Evolutionary conservation across 2,797 vertebrate species (phyloP), one percentile per base, ranked within the genome.

Genomic region (Pipistrellus nathusii): DNA sequence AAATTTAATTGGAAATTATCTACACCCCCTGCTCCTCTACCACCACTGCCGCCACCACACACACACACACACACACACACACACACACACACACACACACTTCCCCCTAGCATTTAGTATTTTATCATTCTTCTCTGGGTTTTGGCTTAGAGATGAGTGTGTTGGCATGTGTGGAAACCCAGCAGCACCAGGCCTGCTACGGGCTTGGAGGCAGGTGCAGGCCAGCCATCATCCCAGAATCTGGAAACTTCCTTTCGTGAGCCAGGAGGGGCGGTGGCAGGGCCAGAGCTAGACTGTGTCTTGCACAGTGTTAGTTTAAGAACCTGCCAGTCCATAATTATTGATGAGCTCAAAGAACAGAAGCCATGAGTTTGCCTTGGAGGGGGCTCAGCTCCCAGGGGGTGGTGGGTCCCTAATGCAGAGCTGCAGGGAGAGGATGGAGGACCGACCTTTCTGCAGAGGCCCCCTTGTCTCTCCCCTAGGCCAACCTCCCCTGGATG

Each of bases 331-430:
- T 30, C 90, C 30, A 1, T 59, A 66, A 85, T 91, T 95, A 71
- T 0, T 0, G 75, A 96, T 35, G 55, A 68, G 81, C 51, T 90
- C n/a, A 46, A 68, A 87, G 95, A 94, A 96, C 84, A 96, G 89
- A 97, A 96, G 96, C 81, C 91, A 32, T 83, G 84, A 78, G 95
- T 94, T 0, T 1, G 89, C 95, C 89, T 87, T 82, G 72, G 86
- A 81, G 93, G 48, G 44, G 94, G 96, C 88, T 62, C 88, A 0
- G 59, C 69, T 81, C 66, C 1, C 93, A 69, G 88, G 90, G 41
- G 92, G 93, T 59, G 48, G 92, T 90, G 91, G 88, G 64, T 90
- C 88, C 66, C 93, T 69, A 15, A 25, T 14, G 32, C 55, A 32
- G 73, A 55, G 85, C 51, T 92, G 44, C 87, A 94, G 32, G 93